A percentile compares a stretch with the other conserved stretches of the same genome.
These are phyloP conservation scores for Eriocheir sinensis DNA, from an alignment of 1,140 invertebrate genomes.

Conservation along the genomic window DNA sequence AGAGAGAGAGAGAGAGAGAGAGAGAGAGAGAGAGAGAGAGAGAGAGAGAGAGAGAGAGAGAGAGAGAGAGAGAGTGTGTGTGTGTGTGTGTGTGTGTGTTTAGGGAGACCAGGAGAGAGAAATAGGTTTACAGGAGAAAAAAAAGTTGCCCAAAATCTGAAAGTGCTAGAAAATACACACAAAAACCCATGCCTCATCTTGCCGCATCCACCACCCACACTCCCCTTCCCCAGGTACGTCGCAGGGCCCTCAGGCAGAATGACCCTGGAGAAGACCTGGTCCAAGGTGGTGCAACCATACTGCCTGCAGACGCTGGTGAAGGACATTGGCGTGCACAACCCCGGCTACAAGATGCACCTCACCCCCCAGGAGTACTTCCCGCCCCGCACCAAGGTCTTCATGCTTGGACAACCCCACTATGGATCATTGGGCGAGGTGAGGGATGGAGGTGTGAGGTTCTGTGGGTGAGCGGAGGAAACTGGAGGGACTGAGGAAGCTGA, in stretches of 20 bases:
- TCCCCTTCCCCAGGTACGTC: slow-evolving; percentile 81
- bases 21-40: no score
- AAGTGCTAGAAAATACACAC: no score
- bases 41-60: no score
- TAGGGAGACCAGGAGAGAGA: no score
- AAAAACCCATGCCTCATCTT: no score
- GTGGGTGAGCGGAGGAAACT: slow-evolving; percentile 75
- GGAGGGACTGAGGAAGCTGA: not conserved
- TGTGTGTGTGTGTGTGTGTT: no score
- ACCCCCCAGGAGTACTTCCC: slow-evolving; percentile 89
- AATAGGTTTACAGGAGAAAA: no score
- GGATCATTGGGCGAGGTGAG: slow-evolving; percentile 89
- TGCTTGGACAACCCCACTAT: slow-evolving; percentile 90
- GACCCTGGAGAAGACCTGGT: slow-evolving; percentile 88
- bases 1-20: no score
- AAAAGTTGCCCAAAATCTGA: no score
- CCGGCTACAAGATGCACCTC: slow-evolving; percentile 81
- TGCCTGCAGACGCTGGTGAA: slow-evolving; percentile 88
- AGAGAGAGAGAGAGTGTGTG: no score
- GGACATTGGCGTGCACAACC: slow-evolving; percentile 84
- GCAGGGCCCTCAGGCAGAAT: slow-evolving; percentile 84
- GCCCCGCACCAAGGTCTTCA: slow-evolving; percentile 87
- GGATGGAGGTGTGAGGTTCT: slow-evolving; percentile 71
- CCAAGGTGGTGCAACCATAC: slow-evolving; percentile 84
- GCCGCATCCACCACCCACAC: not conserved